Base-by-base conservation (phyloP, 1,140 invertebrate species). In the Procambarus clarkii region DNA sequence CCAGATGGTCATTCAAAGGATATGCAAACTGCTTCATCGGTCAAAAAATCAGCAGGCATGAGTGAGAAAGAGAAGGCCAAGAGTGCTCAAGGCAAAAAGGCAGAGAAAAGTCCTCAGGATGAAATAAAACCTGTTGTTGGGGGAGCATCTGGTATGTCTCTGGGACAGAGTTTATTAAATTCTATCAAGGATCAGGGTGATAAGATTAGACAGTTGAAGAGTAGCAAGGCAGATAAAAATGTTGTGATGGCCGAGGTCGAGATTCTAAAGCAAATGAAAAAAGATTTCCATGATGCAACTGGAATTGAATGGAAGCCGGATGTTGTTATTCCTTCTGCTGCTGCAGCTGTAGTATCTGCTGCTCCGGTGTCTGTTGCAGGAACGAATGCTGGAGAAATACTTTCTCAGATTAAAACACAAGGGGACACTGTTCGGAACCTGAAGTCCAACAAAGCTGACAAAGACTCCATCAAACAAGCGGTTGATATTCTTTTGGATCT, bases 1-100 rank as follows among this genome's bases (percentile, higher is more conserved):
- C 98, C 99, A 5, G 98, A 99, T 95, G 98, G 98, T 13, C 93
- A 92, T 71, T 82, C 84, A 54, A 92, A 92, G 81, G 78, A 85
- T 48, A 3, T 86, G 86, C 83, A 89, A 60, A 84, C 92, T 34
- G 86, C 85, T 9, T 69, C 86, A n/a, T 69, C 64, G 24, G 48
- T 84, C 13, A 89, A 85, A 74, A 92, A 95, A 93, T 95, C 95
- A 82, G 94, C 94, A 78, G 93, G 93, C 15, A 95, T 95, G 93
- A 95, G 95, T 18, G 94, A 95, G 84, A 95, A 96, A 92, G 96
- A 93, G 58, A 85, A 82, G 44, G 98, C 96, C 96, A 96, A 96
- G 92, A 94, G 94, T 81, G 93, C 92, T 74, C 91, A 92, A 90
- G 82, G 87, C 9, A 92, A 79, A 91, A 79, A 83, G 78, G 86